Base-by-base conservation (phyloP, 2,888 invertebrate genomes). In the Mythimna lalbum region DNA sequence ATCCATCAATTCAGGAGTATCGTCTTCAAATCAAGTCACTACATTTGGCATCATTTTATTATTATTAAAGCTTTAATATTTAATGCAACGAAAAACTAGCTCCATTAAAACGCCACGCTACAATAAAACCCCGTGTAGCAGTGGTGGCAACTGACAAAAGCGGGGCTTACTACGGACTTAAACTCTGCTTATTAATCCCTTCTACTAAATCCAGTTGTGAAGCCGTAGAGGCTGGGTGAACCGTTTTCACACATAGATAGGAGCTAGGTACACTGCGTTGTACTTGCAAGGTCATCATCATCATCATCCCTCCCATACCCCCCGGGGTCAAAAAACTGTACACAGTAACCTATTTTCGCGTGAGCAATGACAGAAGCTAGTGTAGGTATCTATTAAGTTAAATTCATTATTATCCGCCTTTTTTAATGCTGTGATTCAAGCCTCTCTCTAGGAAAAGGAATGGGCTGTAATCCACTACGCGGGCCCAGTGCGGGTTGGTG, bases 81-180 rank as follows among this genome's bases (percentile, higher is more conserved):
- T 50, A 50, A 10, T 21, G 21, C n/a, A 4, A 50, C 10, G 21
- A 50, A 27, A 27, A 53, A 31, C 53, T 23, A 1, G 31, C 4
- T 19, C 19, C n/a, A 31, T 10, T 55, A 0, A 31, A 55, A 4
- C 19, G 31, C 10, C 31, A 9, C 19, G 19, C 4, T 55, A 10
- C 27, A 55, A 59, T 52, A 59, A 66, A 73, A 31, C 27, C 27
- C 21, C 19, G 3, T 73, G 21, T 47, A 61, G 9, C 23, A 21
- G 36, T 6, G 17, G 14, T 43, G 12, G 61, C 7, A 43, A 56
- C 27, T 43, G 12, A 27, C 36, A 23, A 74, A 61, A 71, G 31
- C 60, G n/a, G 6, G 21, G 75, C 56, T 68, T 68, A 74, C 21
- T 68, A 74, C 21, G 19, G 27, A 68, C 55, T 74, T 67, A 61